Evolutionary conservation across 2,888 invertebrate genomes (phyloP).

Genomic region (Cantharis flavilabris): DNA sequence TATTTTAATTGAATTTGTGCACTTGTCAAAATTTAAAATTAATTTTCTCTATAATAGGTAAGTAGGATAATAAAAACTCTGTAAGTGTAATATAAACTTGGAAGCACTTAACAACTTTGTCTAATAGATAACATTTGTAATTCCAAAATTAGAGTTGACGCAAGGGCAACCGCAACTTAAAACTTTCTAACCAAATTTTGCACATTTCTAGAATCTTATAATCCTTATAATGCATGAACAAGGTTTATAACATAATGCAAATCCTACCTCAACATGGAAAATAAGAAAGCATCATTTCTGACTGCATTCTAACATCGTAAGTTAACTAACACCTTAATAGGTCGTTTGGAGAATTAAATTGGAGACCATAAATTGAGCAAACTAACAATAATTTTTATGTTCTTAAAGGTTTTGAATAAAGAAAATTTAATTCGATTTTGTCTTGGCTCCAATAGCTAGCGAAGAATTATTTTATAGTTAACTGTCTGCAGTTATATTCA

Average conservation of each 20-base stretch:
- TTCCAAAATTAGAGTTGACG: constrained; percentile 21
- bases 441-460: not conserved
- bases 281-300: constrained; percentile 21
- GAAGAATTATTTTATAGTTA: constrained; percentile 5
- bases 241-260: constrained; percentile 33
- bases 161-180: constrained; percentile 19
- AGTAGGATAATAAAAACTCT: not conserved
- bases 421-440: constrained; percentile 18
- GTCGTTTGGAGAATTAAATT: constrained; percentile 10
- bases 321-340: not conserved
- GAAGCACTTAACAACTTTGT: constrained; percentile 11
- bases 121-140: constrained; percentile 26
- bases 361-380: constrained; percentile 5
- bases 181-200: constrained; percentile 25
- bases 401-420: not conserved
- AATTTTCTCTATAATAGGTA: not conserved
- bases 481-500: not conserved
- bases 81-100: not conserved
- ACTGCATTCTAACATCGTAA: constrained; percentile 6
- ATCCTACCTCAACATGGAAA: constrained; percentile 14
- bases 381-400: not conserved
- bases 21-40: not conserved
- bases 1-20: not conserved
- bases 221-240: constrained; percentile 31
- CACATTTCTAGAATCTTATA: constrained; percentile 28